These are phyloP conservation scores for Netelia melanura DNA, from an alignment of 2,888 invertebrate species.

Conservation along the genomic window DNA sequence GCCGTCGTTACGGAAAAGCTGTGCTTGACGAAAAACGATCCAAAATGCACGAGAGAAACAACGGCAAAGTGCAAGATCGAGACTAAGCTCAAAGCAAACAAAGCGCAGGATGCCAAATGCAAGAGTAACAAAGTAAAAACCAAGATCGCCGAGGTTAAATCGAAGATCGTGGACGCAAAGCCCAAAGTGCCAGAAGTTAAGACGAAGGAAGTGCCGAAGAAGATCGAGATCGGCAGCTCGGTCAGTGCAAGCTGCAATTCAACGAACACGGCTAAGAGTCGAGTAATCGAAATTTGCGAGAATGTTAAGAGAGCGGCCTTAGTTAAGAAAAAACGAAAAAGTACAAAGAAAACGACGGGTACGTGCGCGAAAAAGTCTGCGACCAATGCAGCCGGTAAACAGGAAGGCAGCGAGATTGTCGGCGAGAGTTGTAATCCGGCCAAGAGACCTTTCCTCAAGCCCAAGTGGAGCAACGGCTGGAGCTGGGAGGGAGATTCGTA, in stretches of 20 bases:
- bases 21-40: constrained; percentile 66
- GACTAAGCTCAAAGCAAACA: constrained; percentile 69
- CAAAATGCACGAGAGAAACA: constrained; percentile 64
- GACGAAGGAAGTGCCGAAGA: constrained; percentile 59
- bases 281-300: constrained; percentile 66
- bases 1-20: constrained; percentile 74
- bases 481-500: constrained; percentile 94
- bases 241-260: constrained; percentile 27
- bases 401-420: constrained; percentile 81
- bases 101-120: constrained; percentile 71
- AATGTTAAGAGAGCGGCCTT: constrained; percentile 69
- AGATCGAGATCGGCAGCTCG: constrained; percentile 35
- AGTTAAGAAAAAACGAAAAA: constrained; percentile 84
- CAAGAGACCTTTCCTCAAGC: constrained; percentile 85
- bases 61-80: constrained; percentile 64
- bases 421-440: constrained; percentile 82
- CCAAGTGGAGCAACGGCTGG: constrained; percentile 97
- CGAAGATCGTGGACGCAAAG: constrained; percentile 70
- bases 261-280: constrained; percentile 42
- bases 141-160: constrained; percentile 68
- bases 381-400: constrained; percentile 69
- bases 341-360: constrained; percentile 80
- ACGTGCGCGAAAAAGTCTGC: constrained; percentile 73
- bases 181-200: constrained; percentile 63
- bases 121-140: constrained; percentile 71